Evolutionary conservation across 2,888 invertebrate genomes (phyloP), one percentile per base, ranked within the genome.

Genomic region (Callyntrura sp.): DNA sequence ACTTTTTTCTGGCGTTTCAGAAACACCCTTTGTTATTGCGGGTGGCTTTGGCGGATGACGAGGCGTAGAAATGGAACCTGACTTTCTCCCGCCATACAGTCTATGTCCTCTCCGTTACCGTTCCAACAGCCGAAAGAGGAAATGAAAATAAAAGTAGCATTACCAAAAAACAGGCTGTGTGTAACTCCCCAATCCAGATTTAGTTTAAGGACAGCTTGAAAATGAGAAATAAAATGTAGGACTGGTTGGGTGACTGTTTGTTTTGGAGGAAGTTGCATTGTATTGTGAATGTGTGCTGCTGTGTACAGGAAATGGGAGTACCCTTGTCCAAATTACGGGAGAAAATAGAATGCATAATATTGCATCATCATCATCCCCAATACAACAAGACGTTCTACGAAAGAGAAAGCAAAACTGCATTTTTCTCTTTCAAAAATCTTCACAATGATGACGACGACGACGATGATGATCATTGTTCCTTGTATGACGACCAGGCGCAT

Each of bases 211-310:
- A 70, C n/a, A 17, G 23, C 6, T 17, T 43, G 35, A 70, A 70
- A 70, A 70, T 70, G 68, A 70, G 68, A 70, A 70, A 70, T 70
- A 70, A 70, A 70, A 70, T n/a, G n/a, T 70, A 70, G 43, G 14
- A n/a, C n/a, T n/a, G n/a, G 11, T 14, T 51, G 51, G 45, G 45
- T n/a, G n/a, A n/a, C n/a, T 35, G 35, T 51, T 14, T 51, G 11
- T 51, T 2, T 11, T 1, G 4, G 51, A 6, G 51, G 6, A 35
- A 35, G 35, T 35, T 51, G 51, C n/a, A 23, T n/a, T n/a, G n/a
- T n/a, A n/a, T n/a, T n/a, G n/a, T n/a, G n/a, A n/a, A n/a, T n/a
- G 6, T 65, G 25, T 65, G 2, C 62, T 0, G 28, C 9, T 68
- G 68, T 25, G 35, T 68, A 70, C 43, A 17, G 2, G 60, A 14